Base-by-base conservation (phyloP, 2,888 invertebrate species). In the Drosophila suboccidentalis region DNA sequence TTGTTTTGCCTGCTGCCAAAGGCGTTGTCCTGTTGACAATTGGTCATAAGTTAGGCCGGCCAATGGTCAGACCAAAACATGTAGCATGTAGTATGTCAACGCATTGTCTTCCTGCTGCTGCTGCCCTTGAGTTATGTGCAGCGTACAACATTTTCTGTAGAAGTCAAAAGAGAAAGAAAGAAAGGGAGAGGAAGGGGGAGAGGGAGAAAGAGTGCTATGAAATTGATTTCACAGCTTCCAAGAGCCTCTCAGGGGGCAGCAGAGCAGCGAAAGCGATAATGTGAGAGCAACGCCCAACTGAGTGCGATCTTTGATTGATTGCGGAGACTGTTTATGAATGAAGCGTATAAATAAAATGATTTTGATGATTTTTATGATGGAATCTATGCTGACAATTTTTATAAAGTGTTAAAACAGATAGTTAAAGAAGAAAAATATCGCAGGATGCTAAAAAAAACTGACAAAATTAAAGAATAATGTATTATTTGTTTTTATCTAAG, bases 1-100 rank as follows among this genome's bases (percentile, higher is more conserved):
- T 88, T 83, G 89, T 86, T 88, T 82, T 82, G 89, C 76, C 87
- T 62, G 32, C 62, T 70, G 64, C 53, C 69, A 43, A 49, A 65
- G 65, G 65, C 80, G 75, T 79, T 79, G 80, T 79, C 80, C 80
- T 73, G 75, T 86, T 78, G 80, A 82, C 76, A 79, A 79, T 81
- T 69, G 81, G 75, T 74, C 83, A 79, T 88, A 88, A 80, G 72
- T 66, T 69, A 74, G 57, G 51, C 47, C 62, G 47, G 39, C 69
- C 61, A 68, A 78, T 78, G 80, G 58, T 70, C 83, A 66, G 22
- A 62, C 65, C 68, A 60, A 80, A 69, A 72, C 87, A 83, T 75
- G 65, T 61, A 64, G 66, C 78, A 26, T 26, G 22, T 22, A 55
- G 53, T 72, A 72, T 84, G 82, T 74, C 85, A 80, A 69, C 84